Percentiles rank a stretch among this genome's conserved stretches.
These are phyloP conservation scores for Cephus runcator DNA, from an alignment of 2,888 invertebrate species.

Conservation along the genomic window DNA sequence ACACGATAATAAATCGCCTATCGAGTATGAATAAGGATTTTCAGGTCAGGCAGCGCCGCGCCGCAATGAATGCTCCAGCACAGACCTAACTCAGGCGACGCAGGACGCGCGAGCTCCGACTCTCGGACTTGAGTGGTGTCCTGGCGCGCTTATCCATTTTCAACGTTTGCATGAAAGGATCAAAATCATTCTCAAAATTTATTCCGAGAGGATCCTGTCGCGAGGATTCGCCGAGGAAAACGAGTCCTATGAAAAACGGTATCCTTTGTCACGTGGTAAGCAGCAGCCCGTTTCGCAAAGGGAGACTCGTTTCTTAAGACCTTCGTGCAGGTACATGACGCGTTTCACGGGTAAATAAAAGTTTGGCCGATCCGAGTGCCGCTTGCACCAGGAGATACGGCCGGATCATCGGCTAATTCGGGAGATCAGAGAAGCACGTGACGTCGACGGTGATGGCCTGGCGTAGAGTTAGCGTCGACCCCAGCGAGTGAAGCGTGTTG, in stretches of 20 bases:
- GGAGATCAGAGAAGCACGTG: constrained; percentile 30
- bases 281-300: no score
- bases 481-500: constrained; percentile 14
- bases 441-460: no score
- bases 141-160: no score
- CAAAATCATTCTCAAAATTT: no score
- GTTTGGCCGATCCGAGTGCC: constrained; percentile 7
- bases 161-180: no score
- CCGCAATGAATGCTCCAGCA: background rate
- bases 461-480: background rate
- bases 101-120: background rate
- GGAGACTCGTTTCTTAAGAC: no score
- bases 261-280: no score
- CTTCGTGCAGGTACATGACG: no score
- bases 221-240: no score
- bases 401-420: constrained; percentile 36
- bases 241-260: no score
- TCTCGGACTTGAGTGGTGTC: background rate
- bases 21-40: constrained; percentile 55
- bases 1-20: constrained; percentile 48
- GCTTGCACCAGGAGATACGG: constrained; percentile 19
- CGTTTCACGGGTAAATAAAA: constrained; percentile 11
- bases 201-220: no score
- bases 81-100: background rate
- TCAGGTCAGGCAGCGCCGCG: constrained; percentile 33